Conservation (phyloP, 2,113 vertebrate genomes). For the Pteropus alecto region DNA sequence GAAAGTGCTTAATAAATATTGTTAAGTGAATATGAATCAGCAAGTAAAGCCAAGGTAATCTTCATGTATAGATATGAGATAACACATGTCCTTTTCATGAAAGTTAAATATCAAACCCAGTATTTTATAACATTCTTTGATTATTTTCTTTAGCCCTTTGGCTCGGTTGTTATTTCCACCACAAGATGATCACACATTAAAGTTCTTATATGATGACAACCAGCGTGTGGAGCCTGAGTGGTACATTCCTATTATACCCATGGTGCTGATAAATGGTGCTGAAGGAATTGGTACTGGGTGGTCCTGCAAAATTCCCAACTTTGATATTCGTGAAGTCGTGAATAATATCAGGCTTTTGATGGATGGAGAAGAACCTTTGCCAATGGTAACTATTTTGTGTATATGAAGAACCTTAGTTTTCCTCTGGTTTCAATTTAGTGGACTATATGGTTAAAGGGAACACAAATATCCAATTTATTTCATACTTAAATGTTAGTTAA, state of each 20-base stretch:
- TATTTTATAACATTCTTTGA: slow-evolving; percentile 37
- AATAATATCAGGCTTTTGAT: slow-evolving; percentile 92
- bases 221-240: slow-evolving; percentile 97
- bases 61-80: not conserved
- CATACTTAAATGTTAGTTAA: not conserved
- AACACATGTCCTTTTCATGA: not conserved
- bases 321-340: slow-evolving; percentile 91
- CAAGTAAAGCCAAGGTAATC: slow-evolving; percentile 16
- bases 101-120: not conserved
- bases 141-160: slow-evolving; percentile 84
- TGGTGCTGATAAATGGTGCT: slow-evolving; percentile 92
- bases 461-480: slow-evolving; percentile 25
- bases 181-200: slow-evolving; percentile 92
- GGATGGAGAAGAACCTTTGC: slow-evolving; percentile 90
- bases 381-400: slow-evolving; percentile 89
- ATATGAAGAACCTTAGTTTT: not conserved
- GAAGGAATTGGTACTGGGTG: slow-evolving; percentile 98
- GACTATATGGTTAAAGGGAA: not conserved
- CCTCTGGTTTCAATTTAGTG: not conserved
- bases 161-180: slow-evolving; percentile 92
- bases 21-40: not conserved
- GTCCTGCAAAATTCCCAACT: slow-evolving; percentile 96
- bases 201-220: slow-evolving; percentile 96
- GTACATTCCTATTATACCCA: slow-evolving; percentile 97
- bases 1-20: not conserved